A percentile compares a stretch with the other conserved stretches of the same genome.
Conservation (phyloP, 2,113 vertebrate species). For the Hippocampus comes region DNA sequence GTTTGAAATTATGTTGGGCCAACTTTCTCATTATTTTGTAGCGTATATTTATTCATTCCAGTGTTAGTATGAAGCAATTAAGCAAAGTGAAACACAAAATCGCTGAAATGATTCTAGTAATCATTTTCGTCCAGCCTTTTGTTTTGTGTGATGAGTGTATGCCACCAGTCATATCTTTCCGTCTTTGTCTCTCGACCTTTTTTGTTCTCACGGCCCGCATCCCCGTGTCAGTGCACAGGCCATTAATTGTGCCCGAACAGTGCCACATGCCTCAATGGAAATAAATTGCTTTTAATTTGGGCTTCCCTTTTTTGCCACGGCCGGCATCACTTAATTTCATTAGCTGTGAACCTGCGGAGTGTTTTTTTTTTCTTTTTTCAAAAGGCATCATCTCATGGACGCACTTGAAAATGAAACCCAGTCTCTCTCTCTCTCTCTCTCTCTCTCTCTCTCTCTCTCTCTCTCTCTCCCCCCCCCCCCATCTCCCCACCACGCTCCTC, state of each 20-base stretch:
- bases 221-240: slow-evolving; percentile 59
- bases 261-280: slow-evolving; percentile 93
- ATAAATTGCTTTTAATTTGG: slow-evolving; percentile 98
- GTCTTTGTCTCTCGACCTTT: slow-evolving; percentile 35
- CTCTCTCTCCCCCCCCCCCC: slow-evolving; percentile 36
- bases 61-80: neutral
- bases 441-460: slow-evolving; percentile 10
- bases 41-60: too few species aligned
- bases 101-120: slow-evolving; percentile 11
- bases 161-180: slow-evolving; percentile 56
- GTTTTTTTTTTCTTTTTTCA: slow-evolving; percentile 70
- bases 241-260: slow-evolving; percentile 90
- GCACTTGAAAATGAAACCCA: slow-evolving; percentile 96
- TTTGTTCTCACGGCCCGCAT: slow-evolving; percentile 42
- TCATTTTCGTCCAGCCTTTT: slow-evolving; percentile 48
- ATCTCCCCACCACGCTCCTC: slow-evolving; percentile 80
- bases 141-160: slow-evolving; percentile 45
- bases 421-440: slow-evolving; percentile 47
- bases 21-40: too few species aligned
- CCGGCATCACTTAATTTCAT: slow-evolving; percentile 97
- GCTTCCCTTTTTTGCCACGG: slow-evolving; percentile 80
- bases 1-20: too few species aligned
- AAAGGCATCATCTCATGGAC: slow-evolving; percentile 86
- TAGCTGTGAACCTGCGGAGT: slow-evolving; percentile 95
- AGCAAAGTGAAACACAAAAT: neutral